Conservation (phyloP, 2,113 vertebrate species). For the Eptatretus burgeri region DNA sequence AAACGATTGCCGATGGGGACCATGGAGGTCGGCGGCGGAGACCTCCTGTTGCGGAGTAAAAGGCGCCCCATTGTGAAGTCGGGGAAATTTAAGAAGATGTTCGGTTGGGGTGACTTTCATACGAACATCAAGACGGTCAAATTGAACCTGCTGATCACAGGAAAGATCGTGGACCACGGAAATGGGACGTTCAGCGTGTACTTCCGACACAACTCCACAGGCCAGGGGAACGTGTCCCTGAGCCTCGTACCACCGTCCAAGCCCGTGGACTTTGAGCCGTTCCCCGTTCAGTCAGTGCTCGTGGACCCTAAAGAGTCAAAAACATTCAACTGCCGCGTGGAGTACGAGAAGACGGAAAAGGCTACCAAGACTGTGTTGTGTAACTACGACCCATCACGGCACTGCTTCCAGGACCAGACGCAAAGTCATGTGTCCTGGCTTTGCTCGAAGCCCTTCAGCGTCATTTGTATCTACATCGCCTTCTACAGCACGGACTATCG, state of each 20-base stretch:
- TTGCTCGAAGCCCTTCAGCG: slow-evolving; percentile 89
- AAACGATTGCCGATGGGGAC: not conserved
- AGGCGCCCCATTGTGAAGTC: slow-evolving; percentile 53
- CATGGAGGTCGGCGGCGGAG: slow-evolving; percentile 22
- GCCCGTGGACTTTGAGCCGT: slow-evolving; percentile 56
- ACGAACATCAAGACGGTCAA: slow-evolving; percentile 63
- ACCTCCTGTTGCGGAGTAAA: slow-evolving; percentile 28
- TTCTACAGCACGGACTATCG: slow-evolving; percentile 96
- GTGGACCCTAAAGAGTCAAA: slow-evolving; percentile 42
- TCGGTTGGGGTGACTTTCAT: slow-evolving; percentile 94
- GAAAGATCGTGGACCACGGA: slow-evolving; percentile 73
- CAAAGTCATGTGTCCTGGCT: slow-evolving; percentile 85
- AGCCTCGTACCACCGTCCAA: slow-evolving; percentile 68
- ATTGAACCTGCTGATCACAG: slow-evolving; percentile 41
- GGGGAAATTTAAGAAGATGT: slow-evolving; percentile 63
- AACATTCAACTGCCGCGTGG: slow-evolving; percentile 71
- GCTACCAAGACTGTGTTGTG: slow-evolving; percentile 73
- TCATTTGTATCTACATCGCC: slow-evolving; percentile 96
- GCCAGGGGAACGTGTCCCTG: slow-evolving; percentile 57
- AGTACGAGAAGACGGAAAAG: slow-evolving; percentile 80
- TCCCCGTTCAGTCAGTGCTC: slow-evolving; percentile 16
- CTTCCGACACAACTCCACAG: slow-evolving; percentile 86
- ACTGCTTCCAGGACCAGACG: slow-evolving; percentile 81
- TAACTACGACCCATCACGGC: slow-evolving; percentile 67
- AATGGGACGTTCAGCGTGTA: slow-evolving; percentile 92